These are phyloP conservation scores for Phrynocephalus forsythii DNA, from an alignment of 2,797 vertebrate genomes.

Conservation along the genomic window DNA sequence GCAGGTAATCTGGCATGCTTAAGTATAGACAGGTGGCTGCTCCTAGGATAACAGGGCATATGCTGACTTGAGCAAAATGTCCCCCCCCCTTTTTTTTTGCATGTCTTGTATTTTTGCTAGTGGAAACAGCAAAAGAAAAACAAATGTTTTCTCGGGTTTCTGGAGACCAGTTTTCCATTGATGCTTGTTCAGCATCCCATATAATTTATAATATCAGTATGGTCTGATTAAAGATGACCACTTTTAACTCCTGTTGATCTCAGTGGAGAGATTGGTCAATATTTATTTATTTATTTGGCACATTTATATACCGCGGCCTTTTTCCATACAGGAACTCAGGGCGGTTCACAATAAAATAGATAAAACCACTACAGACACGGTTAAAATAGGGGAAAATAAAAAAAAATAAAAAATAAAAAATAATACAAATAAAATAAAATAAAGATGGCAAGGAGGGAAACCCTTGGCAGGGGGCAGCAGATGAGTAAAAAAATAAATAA, in stretches of 20 bases:
- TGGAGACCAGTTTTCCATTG: not conserved
- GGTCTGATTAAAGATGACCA: not conserved
- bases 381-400: too few relatives aligned
- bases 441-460: too few relatives aligned
- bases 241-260: not conserved
- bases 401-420: too few relatives aligned
- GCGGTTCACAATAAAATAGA: too few relatives aligned
- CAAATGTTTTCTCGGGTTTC: not conserved
- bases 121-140: constrained; percentile 12
- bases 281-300: too few relatives aligned
- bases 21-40: constrained; percentile 22
- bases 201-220: not conserved
- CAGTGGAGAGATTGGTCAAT: not conserved
- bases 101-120: not conserved
- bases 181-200: not conserved
- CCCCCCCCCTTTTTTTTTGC: not conserved
- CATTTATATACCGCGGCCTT: too few relatives aligned
- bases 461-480: too few relatives aligned
- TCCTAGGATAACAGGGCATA: constrained; percentile 26
- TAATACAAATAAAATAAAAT: too few relatives aligned
- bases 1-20: constrained; percentile 20
- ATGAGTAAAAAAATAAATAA: too few relatives aligned
- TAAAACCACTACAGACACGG: too few relatives aligned
- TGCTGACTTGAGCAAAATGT: constrained; percentile 16
- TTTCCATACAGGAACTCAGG: too few relatives aligned